Base-by-base conservation (phyloP, 2,113 vertebrate species). In the Eurypyga helias region DNA sequence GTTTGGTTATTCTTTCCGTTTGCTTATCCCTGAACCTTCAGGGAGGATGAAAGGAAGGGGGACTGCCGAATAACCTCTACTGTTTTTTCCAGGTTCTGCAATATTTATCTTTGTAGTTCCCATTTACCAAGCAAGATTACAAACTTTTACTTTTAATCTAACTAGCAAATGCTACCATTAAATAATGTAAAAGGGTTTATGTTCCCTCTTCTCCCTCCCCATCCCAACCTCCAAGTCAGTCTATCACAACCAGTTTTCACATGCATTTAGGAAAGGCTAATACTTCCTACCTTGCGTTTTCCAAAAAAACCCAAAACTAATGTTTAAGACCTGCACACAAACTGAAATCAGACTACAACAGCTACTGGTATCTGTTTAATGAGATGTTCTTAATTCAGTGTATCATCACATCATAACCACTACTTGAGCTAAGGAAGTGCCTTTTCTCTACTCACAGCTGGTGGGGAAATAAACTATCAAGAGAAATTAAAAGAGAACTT, bases 1-100 rank as follows among this genome's bases (percentile, higher is more conserved):
- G 86, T 96, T 96, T 94, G 83, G 66, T 93, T 95, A 48, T 93
- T 83, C 89, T 94, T 97, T 92, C 80, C 13, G 13, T 96, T 92
- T 93, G 96, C 92, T 97, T 97, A 91, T 94, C 96, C 57, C 90
- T 77, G 80, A 95, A 91, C 85, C 43, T 94, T 96, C 46, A 93
- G 83, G 76, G 83, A 96, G 78, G 65, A 33, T 58, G 62, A 70
- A 51, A 92, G 12, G 66, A 78, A 91, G 57, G 57, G 77, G 18
- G 71, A 89, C 84, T 95, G 93, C 73, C 81, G 77, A 96, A 96
- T 57, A 95, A 93, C 55, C 75, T 81, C 81, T 95, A 90, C 34
- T 82, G 18, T 21, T 94, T 89, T 51, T 69, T 36, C 38, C 41
- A 69, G n/a, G 10, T 43, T 66, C 26, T 88, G 51, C 12, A 26